A percentile compares a stretch with the other conserved stretches of the same genome.
Conservation (phyloP, 2,888 invertebrate species). For the Coleophora flavipennella region DNA sequence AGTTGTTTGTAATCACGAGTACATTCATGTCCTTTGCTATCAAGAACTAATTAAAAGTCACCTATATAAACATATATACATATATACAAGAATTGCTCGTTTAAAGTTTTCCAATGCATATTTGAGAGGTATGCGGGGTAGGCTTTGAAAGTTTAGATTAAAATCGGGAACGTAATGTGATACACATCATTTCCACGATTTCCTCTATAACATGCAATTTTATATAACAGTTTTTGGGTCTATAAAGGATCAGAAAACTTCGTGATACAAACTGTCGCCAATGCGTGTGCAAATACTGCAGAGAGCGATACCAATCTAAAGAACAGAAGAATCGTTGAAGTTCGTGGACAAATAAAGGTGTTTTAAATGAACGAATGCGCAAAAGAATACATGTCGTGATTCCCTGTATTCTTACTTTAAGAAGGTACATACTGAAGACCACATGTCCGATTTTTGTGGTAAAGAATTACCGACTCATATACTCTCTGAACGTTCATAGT, state of each 20-base stretch:
- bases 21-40: no score
- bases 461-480: slow-evolving; percentile 13
- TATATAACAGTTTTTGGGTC: slow-evolving; percentile 16
- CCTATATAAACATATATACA: no score
- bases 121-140: slow-evolving; percentile 18
- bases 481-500: slow-evolving; percentile 8
- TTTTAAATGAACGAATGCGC: slow-evolving; percentile 19
- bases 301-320: slow-evolving; percentile 18
- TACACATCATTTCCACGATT: not conserved
- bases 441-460: slow-evolving; percentile 18
- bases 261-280: slow-evolving; percentile 16
- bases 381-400: slow-evolving; percentile 14
- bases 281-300: slow-evolving; percentile 18
- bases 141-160: slow-evolving; percentile 4
- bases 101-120: slow-evolving; percentile 10
- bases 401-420: slow-evolving; percentile 20
- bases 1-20: no score
- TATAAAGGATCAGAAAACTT: slow-evolving; percentile 19
- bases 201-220: slow-evolving; percentile 12
- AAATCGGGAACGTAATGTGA: no score
- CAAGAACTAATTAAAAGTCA: no score
- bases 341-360: slow-evolving; percentile 17
- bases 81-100: no score
- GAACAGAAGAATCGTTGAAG: slow-evolving; percentile 16
- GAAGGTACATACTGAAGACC: slow-evolving; percentile 17